Conservation (phyloP, 2,888 invertebrate species). For the Villa cingulata region DNA sequence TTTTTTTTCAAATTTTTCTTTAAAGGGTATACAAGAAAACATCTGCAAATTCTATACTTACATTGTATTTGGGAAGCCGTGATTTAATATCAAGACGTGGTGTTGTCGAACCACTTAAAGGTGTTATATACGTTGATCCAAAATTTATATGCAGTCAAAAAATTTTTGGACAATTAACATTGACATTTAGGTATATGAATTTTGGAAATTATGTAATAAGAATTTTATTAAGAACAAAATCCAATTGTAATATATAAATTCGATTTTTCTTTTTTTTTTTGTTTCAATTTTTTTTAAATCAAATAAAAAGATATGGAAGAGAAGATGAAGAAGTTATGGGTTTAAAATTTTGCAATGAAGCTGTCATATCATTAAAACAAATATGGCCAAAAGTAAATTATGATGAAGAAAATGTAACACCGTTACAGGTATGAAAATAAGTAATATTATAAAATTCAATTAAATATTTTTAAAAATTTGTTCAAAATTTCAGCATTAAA, state of each 20-base stretch:
- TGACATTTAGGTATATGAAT: constrained; percentile 64
- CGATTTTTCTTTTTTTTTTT: not conserved
- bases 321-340: constrained; percentile 96
- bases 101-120: constrained; percentile 63
- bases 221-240: too few relatives aligned
- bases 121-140: constrained; percentile 78
- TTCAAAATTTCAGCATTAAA: too few relatives aligned
- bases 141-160: constrained; percentile 47
- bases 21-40: constrained; percentile 65
- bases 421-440: constrained; percentile 48
- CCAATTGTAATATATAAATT: not conserved
- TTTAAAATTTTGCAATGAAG: constrained; percentile 90
- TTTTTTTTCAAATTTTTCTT: not conserved
- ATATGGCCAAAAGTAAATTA: constrained; percentile 50
- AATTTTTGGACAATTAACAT: constrained; percentile 64
- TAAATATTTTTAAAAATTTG: too few relatives aligned
- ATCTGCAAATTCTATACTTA: constrained; percentile 68
- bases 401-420: constrained; percentile 43
- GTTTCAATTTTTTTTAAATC: not conserved
- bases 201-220: too few relatives aligned
- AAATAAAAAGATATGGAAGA: constrained; percentile 53
- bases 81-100: constrained; percentile 61
- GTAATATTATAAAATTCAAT: not conserved
- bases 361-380: constrained; percentile 75
- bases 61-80: constrained; percentile 62